These are phyloP conservation scores for Gymnodraco acuticeps DNA, from an alignment of 2,797 vertebrate genomes.

Conservation along the genomic window DNA sequence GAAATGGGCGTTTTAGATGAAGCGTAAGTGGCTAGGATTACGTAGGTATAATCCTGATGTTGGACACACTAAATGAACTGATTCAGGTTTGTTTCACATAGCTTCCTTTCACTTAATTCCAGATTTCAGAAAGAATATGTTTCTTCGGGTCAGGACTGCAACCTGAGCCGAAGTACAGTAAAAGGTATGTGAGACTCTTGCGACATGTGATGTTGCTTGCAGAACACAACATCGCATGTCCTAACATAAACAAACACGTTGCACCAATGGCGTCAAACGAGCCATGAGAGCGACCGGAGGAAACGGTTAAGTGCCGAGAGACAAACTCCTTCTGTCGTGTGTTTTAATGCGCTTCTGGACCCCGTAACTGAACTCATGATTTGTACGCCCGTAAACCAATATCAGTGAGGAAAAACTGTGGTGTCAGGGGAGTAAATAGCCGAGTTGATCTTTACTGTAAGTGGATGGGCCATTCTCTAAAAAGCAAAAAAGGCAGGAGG, in stretches of 20 bases:
- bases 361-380: slow-evolving; percentile 40
- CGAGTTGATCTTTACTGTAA: slow-evolving; percentile 63
- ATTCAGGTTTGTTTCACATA: slow-evolving; percentile 50
- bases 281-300: slow-evolving; percentile 31
- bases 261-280: slow-evolving; percentile 30
- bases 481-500: slow-evolving; percentile 31
- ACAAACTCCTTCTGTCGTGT: slow-evolving; percentile 8
- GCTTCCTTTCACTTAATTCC: slow-evolving; percentile 25
- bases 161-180: background rate
- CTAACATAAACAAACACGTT: slow-evolving; percentile 47
- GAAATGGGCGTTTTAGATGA: slow-evolving; percentile 47
- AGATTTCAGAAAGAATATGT: background rate
- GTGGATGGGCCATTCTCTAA: slow-evolving; percentile 49
- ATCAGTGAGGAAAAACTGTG: slow-evolving; percentile 32
- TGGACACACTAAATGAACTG: slow-evolving; percentile 33
- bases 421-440: slow-evolving; percentile 50
- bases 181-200: slow-evolving; percentile 49
- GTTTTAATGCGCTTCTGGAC: slow-evolving; percentile 26
- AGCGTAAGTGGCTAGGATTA: slow-evolving; percentile 47
- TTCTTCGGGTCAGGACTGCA: background rate
- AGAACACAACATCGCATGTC: slow-evolving; percentile 37
- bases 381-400: slow-evolving; percentile 51
- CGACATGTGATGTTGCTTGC: slow-evolving; percentile 47
- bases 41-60: slow-evolving; percentile 48
- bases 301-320: background rate